phyloP scores from a whole-genome alignment of 2,113 vertebrate genomes.

The Martes martes region DNA sequence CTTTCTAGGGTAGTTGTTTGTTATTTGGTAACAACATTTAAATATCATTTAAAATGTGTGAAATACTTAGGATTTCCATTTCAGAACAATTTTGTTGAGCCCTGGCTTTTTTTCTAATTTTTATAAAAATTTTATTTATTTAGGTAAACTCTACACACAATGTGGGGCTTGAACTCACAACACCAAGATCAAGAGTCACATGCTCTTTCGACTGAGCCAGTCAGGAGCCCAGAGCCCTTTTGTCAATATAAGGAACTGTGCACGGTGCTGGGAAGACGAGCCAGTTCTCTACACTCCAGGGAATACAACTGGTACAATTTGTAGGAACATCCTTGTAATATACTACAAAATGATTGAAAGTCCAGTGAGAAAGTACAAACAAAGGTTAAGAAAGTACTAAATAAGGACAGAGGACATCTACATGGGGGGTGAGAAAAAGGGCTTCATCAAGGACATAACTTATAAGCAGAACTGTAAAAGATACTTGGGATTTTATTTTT shows the following conservation, averaged over 20 bases:
- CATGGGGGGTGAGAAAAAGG: neutral
- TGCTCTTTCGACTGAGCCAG: neutral
- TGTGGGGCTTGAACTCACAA: neutral
- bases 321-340: neutral
- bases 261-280: neutral
- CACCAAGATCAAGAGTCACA: neutral
- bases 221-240: neutral
- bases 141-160: neutral
- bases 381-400: neutral
- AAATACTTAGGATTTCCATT: neutral
- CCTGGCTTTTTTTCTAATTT: neutral
- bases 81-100: neutral
- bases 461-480: neutral
- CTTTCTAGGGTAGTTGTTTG: neutral
- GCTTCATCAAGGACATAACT: neutral
- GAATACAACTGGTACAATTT: neutral
- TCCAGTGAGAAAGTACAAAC: neutral
- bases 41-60: neutral
- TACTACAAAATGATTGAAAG: neutral
- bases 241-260: neutral
- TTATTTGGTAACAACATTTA: neutral
- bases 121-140: neutral
- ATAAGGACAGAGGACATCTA: slow-evolving; percentile 2
- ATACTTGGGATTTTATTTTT: neutral
- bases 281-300: neutral